These are phyloP conservation scores for Linnaemya vulpina DNA, from an alignment of 2,888 invertebrate genomes.

Conservation along the genomic window DNA sequence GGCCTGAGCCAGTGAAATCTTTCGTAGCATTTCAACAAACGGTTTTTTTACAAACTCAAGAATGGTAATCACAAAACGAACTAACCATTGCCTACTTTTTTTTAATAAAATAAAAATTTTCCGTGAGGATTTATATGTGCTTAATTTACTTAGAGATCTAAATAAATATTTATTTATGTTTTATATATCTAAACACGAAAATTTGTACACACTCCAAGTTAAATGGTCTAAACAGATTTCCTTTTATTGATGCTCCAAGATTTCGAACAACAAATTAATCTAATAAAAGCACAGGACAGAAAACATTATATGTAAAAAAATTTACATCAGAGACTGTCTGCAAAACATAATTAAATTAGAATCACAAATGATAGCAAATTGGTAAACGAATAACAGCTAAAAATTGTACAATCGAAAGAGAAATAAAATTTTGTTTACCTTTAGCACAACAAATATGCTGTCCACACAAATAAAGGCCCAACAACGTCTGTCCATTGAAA, in stretches of 20 bases:
- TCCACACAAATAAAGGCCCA: conserved; percentile 51
- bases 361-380: conserved; percentile 36
- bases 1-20: conserved; percentile 9
- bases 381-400: background rate
- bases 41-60: background rate
- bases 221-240: too few relatives aligned
- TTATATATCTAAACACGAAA: too few relatives aligned
- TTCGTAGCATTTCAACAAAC: conserved; percentile 3
- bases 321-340: background rate
- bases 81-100: too few relatives aligned
- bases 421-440: conserved; percentile 51
- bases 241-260: background rate
- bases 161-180: too few relatives aligned
- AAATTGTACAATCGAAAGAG: background rate
- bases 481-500: conserved; percentile 2
- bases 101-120: too few relatives aligned
- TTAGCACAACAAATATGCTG: conserved; percentile 50
- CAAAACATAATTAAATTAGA: conserved; percentile 47
- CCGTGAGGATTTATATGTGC: too few relatives aligned
- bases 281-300: background rate
- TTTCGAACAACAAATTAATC: background rate
- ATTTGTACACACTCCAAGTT: too few relatives aligned
- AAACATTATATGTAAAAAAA: background rate
- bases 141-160: too few relatives aligned
- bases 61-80: too few relatives aligned